Conservation (phyloP, 2,113 vertebrate species). For the Asarcornis scutulata region DNA sequence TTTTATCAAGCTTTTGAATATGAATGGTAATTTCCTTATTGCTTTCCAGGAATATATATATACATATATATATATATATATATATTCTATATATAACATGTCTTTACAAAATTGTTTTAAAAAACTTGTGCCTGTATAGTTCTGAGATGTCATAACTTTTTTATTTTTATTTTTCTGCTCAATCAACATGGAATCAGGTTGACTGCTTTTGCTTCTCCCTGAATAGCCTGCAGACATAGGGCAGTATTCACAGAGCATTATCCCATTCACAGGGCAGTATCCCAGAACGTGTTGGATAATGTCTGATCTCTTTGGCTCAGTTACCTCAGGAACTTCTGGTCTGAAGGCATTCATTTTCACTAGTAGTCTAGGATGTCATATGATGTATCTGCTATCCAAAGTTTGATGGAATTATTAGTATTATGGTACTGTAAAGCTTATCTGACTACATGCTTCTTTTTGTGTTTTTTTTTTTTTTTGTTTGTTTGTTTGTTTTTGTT, state of each 20-base stretch:
- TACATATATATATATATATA: too few species aligned
- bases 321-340: neutral
- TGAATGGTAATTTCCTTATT: neutral
- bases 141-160: neutral
- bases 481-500: too few species aligned
- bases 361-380: neutral
- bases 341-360: conserved; percentile 3
- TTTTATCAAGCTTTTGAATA: neutral
- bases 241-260: too few species aligned
- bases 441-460: neutral
- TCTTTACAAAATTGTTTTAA: neutral
- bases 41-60: neutral
- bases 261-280: too few species aligned
- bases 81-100: neutral
- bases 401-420: neutral
- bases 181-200: neutral
- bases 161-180: neutral
- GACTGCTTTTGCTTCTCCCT: neutral
- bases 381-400: neutral
- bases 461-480: neutral
- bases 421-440: neutral
- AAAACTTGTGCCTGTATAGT: neutral
- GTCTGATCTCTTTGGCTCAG: neutral
- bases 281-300: neutral
- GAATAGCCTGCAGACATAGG: neutral